phyloP scores from a whole-genome alignment of 2,888 invertebrate species.

The Megalurothrips usitatus region DNA sequence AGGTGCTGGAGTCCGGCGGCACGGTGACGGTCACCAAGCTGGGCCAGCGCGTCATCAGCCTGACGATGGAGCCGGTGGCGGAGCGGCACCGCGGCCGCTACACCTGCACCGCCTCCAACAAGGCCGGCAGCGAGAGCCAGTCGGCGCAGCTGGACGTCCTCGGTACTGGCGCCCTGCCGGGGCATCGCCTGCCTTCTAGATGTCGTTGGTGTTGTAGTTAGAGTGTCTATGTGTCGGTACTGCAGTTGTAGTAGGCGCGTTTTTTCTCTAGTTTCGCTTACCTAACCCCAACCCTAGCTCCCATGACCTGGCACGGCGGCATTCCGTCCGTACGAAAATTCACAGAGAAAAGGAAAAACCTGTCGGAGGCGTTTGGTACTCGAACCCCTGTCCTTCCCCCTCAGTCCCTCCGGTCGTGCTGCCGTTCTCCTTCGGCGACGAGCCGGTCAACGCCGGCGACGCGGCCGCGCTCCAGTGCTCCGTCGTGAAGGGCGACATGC shows the following conservation, averaged over 20 bases:
- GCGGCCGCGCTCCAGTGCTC: slow-evolving; percentile 51
- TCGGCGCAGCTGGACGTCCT: slow-evolving; percentile 55
- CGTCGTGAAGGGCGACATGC: slow-evolving; percentile 55
- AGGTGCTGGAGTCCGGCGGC: slow-evolving; percentile 37
- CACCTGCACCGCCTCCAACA: slow-evolving; percentile 57
- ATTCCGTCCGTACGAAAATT: not conserved
- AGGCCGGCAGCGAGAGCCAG: slow-evolving; percentile 53
- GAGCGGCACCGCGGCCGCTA: slow-evolving; percentile 57
- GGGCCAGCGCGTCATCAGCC: slow-evolving; percentile 39
- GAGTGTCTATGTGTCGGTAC: not conserved
- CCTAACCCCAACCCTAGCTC: slow-evolving; percentile 33
- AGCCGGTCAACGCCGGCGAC: slow-evolving; percentile 51
- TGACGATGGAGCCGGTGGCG: slow-evolving; percentile 43
- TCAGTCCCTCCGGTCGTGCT: slow-evolving; percentile 62
- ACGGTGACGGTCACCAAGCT: slow-evolving; percentile 38
- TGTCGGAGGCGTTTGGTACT: not conserved
- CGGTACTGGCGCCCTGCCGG: slow-evolving; percentile 41
- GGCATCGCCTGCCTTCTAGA: slow-evolving; percentile 39
- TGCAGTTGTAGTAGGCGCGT: slow-evolving; percentile 33
- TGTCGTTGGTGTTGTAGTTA: slow-evolving; percentile 30
- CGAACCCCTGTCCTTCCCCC: not conserved
- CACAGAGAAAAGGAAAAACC: no score
- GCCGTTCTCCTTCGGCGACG: slow-evolving; percentile 62
- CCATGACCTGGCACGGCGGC: not conserved
- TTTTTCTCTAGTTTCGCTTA: slow-evolving; percentile 35